phyloP scores from a whole-genome alignment of 2,797 vertebrate species.

The Crocidura indochinensis region DNA sequence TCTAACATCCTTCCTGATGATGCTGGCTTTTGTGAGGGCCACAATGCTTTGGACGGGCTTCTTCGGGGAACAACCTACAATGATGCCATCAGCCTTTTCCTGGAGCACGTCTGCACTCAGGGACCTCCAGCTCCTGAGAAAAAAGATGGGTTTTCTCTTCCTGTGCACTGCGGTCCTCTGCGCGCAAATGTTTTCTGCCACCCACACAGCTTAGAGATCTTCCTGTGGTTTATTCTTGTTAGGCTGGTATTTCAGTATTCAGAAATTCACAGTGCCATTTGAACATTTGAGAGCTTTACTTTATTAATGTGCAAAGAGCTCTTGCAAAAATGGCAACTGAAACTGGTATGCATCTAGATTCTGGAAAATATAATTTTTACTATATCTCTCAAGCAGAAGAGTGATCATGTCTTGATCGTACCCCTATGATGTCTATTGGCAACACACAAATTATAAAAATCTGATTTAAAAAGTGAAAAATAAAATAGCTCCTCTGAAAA shows the following conservation, averaged over 20 bases:
- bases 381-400: constrained; percentile 41
- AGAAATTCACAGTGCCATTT: constrained; percentile 21
- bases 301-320: constrained; percentile 4
- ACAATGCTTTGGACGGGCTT: constrained; percentile 79
- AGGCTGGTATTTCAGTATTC: not conserved
- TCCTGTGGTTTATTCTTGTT: not conserved
- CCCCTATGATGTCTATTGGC: not conserved
- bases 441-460: not conserved
- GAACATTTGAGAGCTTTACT: constrained; percentile 34
- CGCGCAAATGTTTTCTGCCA: not conserved
- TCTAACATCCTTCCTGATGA: constrained; percentile 84
- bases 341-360: not conserved
- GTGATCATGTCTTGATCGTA: not conserved
- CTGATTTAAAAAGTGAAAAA: constrained; percentile 27
- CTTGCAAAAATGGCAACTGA: constrained; percentile 58
- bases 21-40: constrained; percentile 82
- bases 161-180: not conserved
- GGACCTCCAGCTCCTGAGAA: not conserved
- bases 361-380: not conserved
- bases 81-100: constrained; percentile 83
- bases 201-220: not conserved
- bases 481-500: constrained; percentile 57
- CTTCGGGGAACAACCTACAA: constrained; percentile 66
- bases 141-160: constrained; percentile 49
- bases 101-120: constrained; percentile 82